Percentiles rank a stretch among this genome's conserved stretches.
Evolutionary conservation across 2,888 invertebrate genomes (phyloP).

Genomic region (Osedax frankpressi): DNA sequence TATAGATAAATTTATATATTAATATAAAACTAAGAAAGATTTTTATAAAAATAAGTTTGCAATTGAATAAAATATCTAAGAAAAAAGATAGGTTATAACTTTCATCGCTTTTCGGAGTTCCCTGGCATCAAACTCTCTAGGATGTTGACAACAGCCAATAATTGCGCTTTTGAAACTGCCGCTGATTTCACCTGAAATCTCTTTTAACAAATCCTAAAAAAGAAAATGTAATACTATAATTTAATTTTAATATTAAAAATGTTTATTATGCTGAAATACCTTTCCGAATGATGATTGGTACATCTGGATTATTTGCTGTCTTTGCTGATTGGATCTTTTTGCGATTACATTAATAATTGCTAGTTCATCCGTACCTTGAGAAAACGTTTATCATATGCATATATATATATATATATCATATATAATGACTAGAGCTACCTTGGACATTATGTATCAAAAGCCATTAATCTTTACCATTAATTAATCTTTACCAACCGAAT

Average conservation of each 20-base stretch:
- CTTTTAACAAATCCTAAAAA: conserved; percentile 29
- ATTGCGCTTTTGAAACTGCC: conserved; percentile 30
- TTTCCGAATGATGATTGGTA: conserved; percentile 30
- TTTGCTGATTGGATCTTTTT: conserved; percentile 28
- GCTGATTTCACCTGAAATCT: conserved; percentile 29
- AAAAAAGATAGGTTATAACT: too few relatives aligned
- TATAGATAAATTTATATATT: too few relatives aligned
- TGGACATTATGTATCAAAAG: background rate
- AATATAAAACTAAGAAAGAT: too few relatives aligned
- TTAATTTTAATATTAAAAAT: background rate
- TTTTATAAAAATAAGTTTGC: too few relatives aligned
- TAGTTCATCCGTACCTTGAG: conserved; percentile 29
- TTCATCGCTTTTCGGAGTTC: conserved; percentile 30
- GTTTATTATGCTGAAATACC: too few relatives aligned
- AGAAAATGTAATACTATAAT: too few relatives aligned
- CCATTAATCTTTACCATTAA: too few relatives aligned
- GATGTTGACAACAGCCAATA: conserved; percentile 25
- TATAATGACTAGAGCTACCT: background rate
- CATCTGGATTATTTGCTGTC: conserved; percentile 27
- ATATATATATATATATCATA: conserved; percentile 4
- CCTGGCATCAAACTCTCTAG: conserved; percentile 30
- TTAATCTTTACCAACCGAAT: conserved; percentile 38
- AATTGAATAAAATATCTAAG: too few relatives aligned
- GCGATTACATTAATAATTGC: conserved; percentile 30
- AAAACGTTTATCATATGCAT: background rate